Evolutionary conservation across 2,888 invertebrate genomes (phyloP), one percentile per base, ranked within the genome.

Genomic region (Phania funesta): DNA sequence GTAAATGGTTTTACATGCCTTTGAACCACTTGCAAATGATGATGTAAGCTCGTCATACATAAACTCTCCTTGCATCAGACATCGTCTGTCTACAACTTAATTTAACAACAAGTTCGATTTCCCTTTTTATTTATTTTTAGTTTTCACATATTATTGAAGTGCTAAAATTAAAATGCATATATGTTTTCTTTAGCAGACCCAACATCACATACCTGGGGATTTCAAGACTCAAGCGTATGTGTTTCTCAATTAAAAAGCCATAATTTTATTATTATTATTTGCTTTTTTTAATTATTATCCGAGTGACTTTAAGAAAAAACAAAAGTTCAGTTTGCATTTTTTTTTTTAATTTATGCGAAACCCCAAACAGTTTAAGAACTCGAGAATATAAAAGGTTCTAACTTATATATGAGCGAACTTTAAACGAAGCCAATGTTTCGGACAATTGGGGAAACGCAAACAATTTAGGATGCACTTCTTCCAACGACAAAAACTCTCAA

Each of bases 61-160:
- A 68, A 68, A 68, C 54, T 54, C n/a, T 18, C 54, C n/a, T 54
- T 68, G 54, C 67, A 67, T 8, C 50, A 50, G 65, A 50, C 65
- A 18, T 50, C 65, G 16, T 50, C 67, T 52, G 67, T 67, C 38
- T 18, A 24, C 67, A 52, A 24, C 26, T 50, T 8, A 67, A 26
- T 18, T 52, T 35, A 67, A 52, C 52, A 52, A 3, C n/a, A 1
- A 6, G 20, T 7, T 13, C 29, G 22, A 3, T 54, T 52, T 54
- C 24, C 13, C 35, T 64, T 44, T 74, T 29, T 50, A 9, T 60
- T 60, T 48, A 58, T 73, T 54, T 62, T 52, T 26, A 38, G 26
- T 50, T 50, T 60, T 48, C 50, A 35, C 26, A 64, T 67, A 20
- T 48, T 75, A 67, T 67, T 65, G 50, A 76, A 50, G 75, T 76